Base-by-base conservation (phyloP, 1,140 invertebrate genomes). In the Drosophila leontia region DNA sequence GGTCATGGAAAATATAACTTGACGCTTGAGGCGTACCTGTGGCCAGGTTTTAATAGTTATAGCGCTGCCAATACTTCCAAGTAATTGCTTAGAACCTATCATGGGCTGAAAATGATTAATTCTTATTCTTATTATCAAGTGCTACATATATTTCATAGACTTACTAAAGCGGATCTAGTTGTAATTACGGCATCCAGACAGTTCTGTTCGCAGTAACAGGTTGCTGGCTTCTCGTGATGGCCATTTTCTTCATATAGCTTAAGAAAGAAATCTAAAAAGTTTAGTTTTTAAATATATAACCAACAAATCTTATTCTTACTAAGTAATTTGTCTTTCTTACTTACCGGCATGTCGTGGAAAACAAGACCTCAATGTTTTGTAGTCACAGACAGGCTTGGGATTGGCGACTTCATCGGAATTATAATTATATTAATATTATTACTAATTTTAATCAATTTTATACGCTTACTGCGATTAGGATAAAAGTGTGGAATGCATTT, bases 401-500 rank as follows among this genome's bases (percentile, higher is more conserved):
- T 78, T 74, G 12, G 58, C 7, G 62, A 88, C 83, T 92, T 15
- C 29, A 74, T 47, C 15, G 11, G 45, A 11, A 3, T 19, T 44
- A 17, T 37, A 7, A 9, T 47, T 32, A 17, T 48, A n/a, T 3
- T 17, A 17, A 34, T 19, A 1, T 15, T 7, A 15, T 45, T 7
- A 17, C 0, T 12, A 17, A 17, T 1, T 23, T 7, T 7, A 56
- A 26, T 26, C 9, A 3, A 23, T 23, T n/a, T 3, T 9, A 26
- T 12, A n/a, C 11, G 47, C 80, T 78, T 71, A 93, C 92, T 75
- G 51, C 71, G 74, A 63, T 93, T 93, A 2, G 92, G 91, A 74
- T 93, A 93, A 44, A 96, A 96, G 80, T 95, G 94, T 0, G 95
- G 95, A 29, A 96, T 93, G 72, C 95, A 96, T 6, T 93, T 92